Percentiles rank a stretch among this genome's conserved stretches.
Conservation (phyloP, 2,888 invertebrate species). For the Synergus umbraculus region DNA sequence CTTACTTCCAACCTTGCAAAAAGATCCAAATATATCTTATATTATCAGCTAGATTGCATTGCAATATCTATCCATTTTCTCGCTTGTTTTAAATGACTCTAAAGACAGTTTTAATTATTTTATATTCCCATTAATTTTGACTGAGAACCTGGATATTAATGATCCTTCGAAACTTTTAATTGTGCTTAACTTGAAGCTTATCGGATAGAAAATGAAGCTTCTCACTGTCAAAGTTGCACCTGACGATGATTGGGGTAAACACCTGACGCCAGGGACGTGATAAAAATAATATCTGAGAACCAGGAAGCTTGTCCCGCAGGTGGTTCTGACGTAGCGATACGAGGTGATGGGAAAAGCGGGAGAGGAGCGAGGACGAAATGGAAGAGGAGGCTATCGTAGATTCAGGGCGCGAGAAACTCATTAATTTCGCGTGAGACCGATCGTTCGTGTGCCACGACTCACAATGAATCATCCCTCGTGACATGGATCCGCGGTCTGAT, state of each 20-base stretch:
- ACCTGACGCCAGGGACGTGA: conserved; percentile 24
- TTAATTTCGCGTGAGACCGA: conserved; percentile 68
- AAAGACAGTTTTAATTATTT: background rate
- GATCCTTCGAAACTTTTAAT: background rate
- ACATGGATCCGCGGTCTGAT: conserved; percentile 53
- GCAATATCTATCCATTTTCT: background rate
- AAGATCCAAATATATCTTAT: too few relatives aligned
- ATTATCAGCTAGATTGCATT: too few relatives aligned
- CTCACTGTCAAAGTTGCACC: background rate
- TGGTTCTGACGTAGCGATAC: conserved; percentile 19
- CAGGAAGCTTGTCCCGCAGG: conserved; percentile 35
- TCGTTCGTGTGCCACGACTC: conserved; percentile 60
- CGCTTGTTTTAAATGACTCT: background rate
- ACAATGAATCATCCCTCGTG: conserved; percentile 68
- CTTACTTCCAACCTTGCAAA: too few relatives aligned
- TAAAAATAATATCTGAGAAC: conserved; percentile 23
- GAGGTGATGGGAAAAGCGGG: background rate
- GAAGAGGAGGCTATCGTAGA: conserved; percentile 51
- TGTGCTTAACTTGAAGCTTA: background rate
- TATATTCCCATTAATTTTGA: background rate
- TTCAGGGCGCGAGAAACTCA: conserved; percentile 59
- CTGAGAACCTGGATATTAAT: background rate
- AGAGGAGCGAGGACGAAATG: background rate
- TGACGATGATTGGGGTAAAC: conserved; percentile 7
- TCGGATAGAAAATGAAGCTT: conserved; percentile 9